Evolutionary conservation across 2,113 vertebrate genomes (phyloP).

Genomic region (Eudyptes chrysolophus): DNA sequence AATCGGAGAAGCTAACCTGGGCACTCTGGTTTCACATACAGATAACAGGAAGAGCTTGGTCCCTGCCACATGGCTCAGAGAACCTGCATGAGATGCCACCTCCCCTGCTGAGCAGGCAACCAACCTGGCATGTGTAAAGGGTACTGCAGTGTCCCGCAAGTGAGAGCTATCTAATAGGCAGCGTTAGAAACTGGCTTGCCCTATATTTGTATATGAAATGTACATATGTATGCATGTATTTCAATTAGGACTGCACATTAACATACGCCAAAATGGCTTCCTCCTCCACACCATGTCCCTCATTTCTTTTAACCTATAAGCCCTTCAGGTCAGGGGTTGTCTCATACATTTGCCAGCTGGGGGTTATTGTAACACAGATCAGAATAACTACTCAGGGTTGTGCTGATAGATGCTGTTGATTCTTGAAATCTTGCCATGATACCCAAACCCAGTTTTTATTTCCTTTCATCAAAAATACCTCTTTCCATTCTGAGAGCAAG

Average conservation of each 20-base stretch:
- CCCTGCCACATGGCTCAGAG: background rate
- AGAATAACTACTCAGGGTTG: background rate
- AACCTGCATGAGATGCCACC: background rate
- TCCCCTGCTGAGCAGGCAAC: background rate
- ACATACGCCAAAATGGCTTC: background rate
- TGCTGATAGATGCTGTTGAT: background rate
- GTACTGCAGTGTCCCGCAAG: fast-evolving
- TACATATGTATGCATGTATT: background rate
- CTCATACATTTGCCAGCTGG: background rate
- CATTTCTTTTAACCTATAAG: background rate
- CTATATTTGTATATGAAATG: background rate
- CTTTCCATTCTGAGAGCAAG: constrained; percentile 27
- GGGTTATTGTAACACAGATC: background rate
- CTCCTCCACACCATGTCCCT: background rate
- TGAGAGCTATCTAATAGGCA: background rate
- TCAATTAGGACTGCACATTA: background rate
- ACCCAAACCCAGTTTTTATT: background rate
- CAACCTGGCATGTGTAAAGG: background rate
- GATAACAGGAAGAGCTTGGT: background rate
- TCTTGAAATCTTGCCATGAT: constrained; percentile 10
- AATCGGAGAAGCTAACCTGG: background rate
- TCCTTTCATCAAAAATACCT: constrained; percentile 24
- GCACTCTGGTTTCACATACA: background rate
- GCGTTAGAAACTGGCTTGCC: background rate
- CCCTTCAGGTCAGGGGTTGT: background rate